phyloP scores from a whole-genome alignment of 2,888 invertebrate species.

The Chrysomela aeneicollis region DNA sequence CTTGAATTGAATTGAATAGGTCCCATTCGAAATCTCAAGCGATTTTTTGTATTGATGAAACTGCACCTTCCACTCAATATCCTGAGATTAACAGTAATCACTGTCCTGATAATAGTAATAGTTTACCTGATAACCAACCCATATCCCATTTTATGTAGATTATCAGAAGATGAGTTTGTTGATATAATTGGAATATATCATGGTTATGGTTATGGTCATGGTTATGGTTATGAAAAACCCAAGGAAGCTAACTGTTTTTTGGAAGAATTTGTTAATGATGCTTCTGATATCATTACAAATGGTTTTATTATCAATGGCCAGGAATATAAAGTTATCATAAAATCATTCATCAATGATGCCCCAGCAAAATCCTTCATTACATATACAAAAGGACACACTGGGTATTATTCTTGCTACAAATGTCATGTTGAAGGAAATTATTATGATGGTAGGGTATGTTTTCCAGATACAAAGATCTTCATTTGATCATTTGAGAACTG shows the following conservation, averaged over 20 bases:
- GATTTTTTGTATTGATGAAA: slow-evolving; percentile 19
- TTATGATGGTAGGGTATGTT: slow-evolving; percentile 18
- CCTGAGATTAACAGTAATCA: slow-evolving; percentile 16
- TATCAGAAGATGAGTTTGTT: slow-evolving; percentile 31
- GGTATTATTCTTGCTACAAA: slow-evolving; percentile 33
- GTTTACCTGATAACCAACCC: background rate
- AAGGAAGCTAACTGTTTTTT: too few relatives aligned
- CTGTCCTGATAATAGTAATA: background rate
- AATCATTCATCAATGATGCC: slow-evolving; percentile 36
- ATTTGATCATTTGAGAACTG: slow-evolving; percentile 24
- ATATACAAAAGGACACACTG: slow-evolving; percentile 34
- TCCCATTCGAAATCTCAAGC: slow-evolving; percentile 13
- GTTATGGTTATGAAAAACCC: slow-evolving; percentile 33
- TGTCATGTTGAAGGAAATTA: slow-evolving; percentile 27
- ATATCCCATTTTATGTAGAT: slow-evolving; percentile 39
- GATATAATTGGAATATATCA: slow-evolving; percentile 33
- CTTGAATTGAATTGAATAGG: background rate
- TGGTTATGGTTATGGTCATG: too few relatives aligned
- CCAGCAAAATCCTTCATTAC: slow-evolving; percentile 35
- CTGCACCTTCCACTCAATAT: slow-evolving; percentile 13
- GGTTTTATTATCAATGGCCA: slow-evolving; percentile 24
- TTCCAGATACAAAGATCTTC: background rate
- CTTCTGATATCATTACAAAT: slow-evolving; percentile 24
- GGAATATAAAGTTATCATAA: slow-evolving; percentile 29
- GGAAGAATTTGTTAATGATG: slow-evolving; percentile 35